Evolutionary conservation across 2,797 vertebrate species (phyloP).

Genomic region (Lithobates pipiens): DNA sequence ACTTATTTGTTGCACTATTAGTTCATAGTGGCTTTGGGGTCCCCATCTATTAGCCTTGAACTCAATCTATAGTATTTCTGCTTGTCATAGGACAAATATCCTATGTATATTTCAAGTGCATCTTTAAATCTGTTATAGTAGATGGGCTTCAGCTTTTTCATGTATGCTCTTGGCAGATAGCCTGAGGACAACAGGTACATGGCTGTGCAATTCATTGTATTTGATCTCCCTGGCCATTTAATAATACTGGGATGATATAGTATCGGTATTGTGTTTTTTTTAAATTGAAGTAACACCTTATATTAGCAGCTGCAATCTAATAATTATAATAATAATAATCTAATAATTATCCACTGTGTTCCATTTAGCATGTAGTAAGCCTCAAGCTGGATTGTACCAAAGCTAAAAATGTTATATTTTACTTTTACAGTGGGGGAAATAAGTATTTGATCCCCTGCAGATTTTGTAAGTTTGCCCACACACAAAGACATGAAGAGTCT

Average conservation of each 20-base stretch:
- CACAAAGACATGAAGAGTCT: too few relatives aligned
- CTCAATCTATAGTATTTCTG: slow-evolving; percentile 5
- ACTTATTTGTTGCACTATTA: slow-evolving; percentile 7
- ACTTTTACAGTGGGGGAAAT: not conserved
- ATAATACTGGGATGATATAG: slow-evolving; percentile 37
- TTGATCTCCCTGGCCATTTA: not conserved
- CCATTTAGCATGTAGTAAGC: not conserved
- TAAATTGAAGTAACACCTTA: slow-evolving; percentile 58
- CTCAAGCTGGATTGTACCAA: not conserved
- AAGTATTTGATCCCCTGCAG: too few relatives aligned
- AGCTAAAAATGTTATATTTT: not conserved
- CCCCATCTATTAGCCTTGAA: slow-evolving; percentile 28
- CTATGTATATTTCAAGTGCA: slow-evolving; percentile 16
- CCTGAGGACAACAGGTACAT: slow-evolving; percentile 1
- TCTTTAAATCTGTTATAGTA: slow-evolving; percentile 18
- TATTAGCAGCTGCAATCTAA: slow-evolving; percentile 53
- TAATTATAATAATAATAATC: not conserved
- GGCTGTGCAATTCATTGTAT: slow-evolving; percentile 20
- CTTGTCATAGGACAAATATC: not conserved
- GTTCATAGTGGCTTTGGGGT: not conserved
- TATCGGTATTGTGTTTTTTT: slow-evolving; percentile 51
- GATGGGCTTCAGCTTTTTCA: slow-evolving; percentile 20
- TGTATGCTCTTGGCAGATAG: slow-evolving; percentile 12
- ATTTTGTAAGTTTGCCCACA: too few relatives aligned
- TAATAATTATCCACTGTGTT: not conserved